Base-by-base conservation (phyloP, 2,113 vertebrate genomes). In the Conger conger region DNA sequence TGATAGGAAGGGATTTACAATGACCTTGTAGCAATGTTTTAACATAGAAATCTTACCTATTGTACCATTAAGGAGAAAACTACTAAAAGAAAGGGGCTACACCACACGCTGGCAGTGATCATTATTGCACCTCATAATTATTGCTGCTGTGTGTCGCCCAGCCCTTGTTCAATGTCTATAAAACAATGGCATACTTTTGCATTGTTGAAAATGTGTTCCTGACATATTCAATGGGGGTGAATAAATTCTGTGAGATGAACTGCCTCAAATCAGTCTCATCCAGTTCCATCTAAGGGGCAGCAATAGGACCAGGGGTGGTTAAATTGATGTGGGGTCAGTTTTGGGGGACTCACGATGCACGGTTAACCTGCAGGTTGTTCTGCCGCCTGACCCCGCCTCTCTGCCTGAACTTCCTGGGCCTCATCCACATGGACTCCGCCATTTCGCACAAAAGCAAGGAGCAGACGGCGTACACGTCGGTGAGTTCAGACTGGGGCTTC, bases 361-460 rank as follows among this genome's bases (percentile, higher is more conserved):
- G 16, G 16, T 82, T 23, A 50, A 60, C 82, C 4, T 90, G 9
- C 88, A 99, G 97, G 98, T 92, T 99, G 84, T 99, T 99, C 91
- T 99, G 97, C 88, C 97, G 97, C 89, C 93, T 99, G 87, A 99
- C 98, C 83, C 97, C 98, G 83, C 97, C 98, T 11, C 86, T 99
- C 78, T 99, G 98, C 91, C 96, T 99, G 88, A 99, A 99, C 92
- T 99, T 99, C 87, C 91, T 99, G 94, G 97, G 97, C 20, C 93
- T 99, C 92, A 97, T 97, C 77, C 98, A 99, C 89, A 97, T 99
- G 97, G 97, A 99, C 91, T 95, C 96, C 30, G 94, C 97, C 23
- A 96, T 99, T 86, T 98, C 97, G 81, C 96, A 97, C 81, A 92
- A 93, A 88, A 91, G 96, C 9, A 93, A 93, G 84, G 94, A 97